phyloP scores from a whole-genome alignment of 2,113 vertebrate genomes.

The Urocitellus parryii region DNA sequence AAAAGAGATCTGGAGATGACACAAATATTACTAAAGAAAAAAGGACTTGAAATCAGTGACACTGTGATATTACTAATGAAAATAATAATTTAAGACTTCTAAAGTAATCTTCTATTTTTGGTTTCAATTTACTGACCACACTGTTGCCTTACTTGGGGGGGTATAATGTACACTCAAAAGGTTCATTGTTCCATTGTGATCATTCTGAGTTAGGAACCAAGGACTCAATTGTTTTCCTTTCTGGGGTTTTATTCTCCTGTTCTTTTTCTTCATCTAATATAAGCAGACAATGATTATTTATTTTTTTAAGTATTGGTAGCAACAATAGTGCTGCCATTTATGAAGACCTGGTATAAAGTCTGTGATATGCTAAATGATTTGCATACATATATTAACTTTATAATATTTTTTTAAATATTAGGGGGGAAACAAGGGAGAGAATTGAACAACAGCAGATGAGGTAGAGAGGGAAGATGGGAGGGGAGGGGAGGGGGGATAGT shows the following conservation, averaged over 20 bases:
- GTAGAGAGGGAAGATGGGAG: too few species aligned
- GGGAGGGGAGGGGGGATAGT: too few species aligned
- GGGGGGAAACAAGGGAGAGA: too few species aligned
- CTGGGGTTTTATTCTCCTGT: not conserved
- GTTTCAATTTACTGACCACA: not conserved
- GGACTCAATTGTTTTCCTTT: not conserved
- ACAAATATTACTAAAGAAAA: not conserved
- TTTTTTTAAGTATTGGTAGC: not conserved
- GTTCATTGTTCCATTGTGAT: not conserved
- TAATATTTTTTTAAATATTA: not conserved
- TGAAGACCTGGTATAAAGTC: not conserved
- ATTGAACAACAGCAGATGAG: too few species aligned
- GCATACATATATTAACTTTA: not conserved
- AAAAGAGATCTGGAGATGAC: not conserved
- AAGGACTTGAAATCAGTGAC: not conserved
- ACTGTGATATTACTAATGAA: not conserved
- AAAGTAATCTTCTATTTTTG: not conserved
- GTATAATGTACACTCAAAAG: not conserved
- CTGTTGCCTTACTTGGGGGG: not conserved
- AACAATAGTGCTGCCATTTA: not conserved
- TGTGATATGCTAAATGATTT: not conserved
- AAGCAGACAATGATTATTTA: not conserved
- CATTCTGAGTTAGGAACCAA: not conserved
- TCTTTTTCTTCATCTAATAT: not conserved
- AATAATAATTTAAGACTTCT: constrained; percentile 13